phyloP scores from a whole-genome alignment of 2,888 invertebrate genomes.

The Vandiemenella viatica region DNA sequence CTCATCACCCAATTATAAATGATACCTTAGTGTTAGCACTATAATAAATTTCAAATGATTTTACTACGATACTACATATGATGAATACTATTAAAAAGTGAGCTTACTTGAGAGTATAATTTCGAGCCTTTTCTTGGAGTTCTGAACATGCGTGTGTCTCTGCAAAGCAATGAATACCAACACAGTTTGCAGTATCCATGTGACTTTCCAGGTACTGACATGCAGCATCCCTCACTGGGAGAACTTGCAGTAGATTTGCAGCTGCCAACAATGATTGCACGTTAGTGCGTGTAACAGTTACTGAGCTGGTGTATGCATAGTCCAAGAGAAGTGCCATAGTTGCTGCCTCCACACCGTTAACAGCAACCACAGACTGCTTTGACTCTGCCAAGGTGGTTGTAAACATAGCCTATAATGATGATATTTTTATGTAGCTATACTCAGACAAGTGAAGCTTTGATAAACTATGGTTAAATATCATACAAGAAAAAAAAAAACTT shows the following conservation, averaged over 20 bases:
- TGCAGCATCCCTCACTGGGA: conserved; percentile 29
- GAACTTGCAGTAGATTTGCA: conserved; percentile 29
- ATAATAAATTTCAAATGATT: too few relatives aligned
- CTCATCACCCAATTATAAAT: too few relatives aligned
- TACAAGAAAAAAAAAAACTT: too few relatives aligned
- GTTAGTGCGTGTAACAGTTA: conserved; percentile 28
- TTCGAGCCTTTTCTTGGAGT: conserved; percentile 29
- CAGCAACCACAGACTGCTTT: conserved; percentile 26
- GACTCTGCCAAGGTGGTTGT: conserved; percentile 29
- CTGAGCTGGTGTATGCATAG: conserved; percentile 30
- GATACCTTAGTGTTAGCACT: too few relatives aligned
- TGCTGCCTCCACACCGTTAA: conserved; percentile 29
- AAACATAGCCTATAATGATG: conserved; percentile 28
- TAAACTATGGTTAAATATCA: too few relatives aligned
- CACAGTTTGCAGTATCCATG: conserved; percentile 32
- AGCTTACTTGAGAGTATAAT: conserved; percentile 27
- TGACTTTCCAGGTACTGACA: conserved; percentile 29
- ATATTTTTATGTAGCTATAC: too few relatives aligned
- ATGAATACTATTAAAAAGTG: neutral
- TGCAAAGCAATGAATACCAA: conserved; percentile 35
- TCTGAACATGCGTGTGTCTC: conserved; percentile 32
- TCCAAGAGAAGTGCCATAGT: conserved; percentile 28
- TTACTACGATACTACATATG: neutral
- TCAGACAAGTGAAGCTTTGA: too few relatives aligned
- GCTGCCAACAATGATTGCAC: conserved; percentile 31